phyloP scores from a whole-genome alignment of 2,888 invertebrate genomes.

The Amphipyra tragopoginis region DNA sequence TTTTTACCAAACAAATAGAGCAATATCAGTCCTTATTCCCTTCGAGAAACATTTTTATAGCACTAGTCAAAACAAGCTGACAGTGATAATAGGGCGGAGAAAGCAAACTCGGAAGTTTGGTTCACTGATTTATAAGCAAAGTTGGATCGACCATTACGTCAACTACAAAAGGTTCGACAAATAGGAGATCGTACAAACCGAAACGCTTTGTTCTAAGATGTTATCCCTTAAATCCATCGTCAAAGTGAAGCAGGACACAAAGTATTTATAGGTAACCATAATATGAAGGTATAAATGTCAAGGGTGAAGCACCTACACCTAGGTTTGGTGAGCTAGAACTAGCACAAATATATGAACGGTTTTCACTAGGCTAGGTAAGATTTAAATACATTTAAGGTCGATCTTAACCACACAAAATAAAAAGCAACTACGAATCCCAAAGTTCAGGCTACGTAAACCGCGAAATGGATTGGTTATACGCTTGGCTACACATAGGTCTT shows the following conservation, averaged over 20 bases:
- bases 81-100: constrained; percentile 11
- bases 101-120: constrained; percentile 27
- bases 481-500: no score
- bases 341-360: no score
- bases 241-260: background rate
- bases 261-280: constrained; percentile 2
- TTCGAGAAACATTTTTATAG: constrained; percentile 12
- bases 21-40: background rate
- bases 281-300: background rate
- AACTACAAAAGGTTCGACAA: constrained; percentile 12
- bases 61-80: constrained; percentile 16
- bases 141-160: constrained; percentile 27
- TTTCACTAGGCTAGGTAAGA: no score
- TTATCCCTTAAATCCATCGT: constrained; percentile 17
- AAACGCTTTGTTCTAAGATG: constrained; percentile 26
- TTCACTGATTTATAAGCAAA: constrained; percentile 37
- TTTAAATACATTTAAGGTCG: no score
- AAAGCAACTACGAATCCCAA: no score
- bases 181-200: constrained; percentile 6
- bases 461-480: no score
- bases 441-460: no score
- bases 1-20: background rate
- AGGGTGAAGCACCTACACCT: background rate
- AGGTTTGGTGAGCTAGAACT: background rate
- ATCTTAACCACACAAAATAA: no score